These are phyloP conservation scores for Anguilla pacifica DNA, from an alignment of 2,797 vertebrate species.

Conservation along the genomic window DNA sequence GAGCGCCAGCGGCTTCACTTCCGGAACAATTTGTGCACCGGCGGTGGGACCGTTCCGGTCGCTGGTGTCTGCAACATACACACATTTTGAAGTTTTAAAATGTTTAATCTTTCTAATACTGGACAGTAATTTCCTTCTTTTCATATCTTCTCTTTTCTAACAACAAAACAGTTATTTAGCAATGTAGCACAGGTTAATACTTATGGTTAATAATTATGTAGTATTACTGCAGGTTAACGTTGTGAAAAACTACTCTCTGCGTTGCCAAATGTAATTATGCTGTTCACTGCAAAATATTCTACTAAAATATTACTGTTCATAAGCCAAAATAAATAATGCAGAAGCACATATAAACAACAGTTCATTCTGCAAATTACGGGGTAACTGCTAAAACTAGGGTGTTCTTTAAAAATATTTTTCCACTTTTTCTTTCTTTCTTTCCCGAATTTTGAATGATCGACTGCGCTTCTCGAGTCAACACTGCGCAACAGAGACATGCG, in stretches of 20 bases:
- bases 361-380: not conserved
- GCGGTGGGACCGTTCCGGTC: slow-evolving; percentile 92
- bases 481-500: not conserved
- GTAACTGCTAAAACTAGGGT: not conserved
- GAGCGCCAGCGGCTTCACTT: slow-evolving; percentile 84
- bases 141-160: not conserved
- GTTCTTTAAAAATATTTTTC: not conserved
- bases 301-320: slow-evolving; percentile 13
- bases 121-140: not conserved
- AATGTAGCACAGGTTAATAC: not conserved
- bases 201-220: not conserved
- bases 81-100: slow-evolving; percentile 42
- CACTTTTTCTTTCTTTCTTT: not conserved
- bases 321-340: slow-evolving; percentile 3
- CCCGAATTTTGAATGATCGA: not conserved
- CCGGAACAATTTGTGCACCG: slow-evolving; percentile 95
- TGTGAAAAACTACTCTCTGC: not conserved
- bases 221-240: not conserved
- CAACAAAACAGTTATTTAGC: not conserved
- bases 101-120: not conserved
- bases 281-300: not conserved
- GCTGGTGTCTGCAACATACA: slow-evolving; percentile 87
- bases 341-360: not conserved
- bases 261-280: not conserved
- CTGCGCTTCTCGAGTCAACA: not conserved